phyloP scores from a whole-genome alignment of 2,797 vertebrate genomes.

The Gallinago stenura region DNA sequence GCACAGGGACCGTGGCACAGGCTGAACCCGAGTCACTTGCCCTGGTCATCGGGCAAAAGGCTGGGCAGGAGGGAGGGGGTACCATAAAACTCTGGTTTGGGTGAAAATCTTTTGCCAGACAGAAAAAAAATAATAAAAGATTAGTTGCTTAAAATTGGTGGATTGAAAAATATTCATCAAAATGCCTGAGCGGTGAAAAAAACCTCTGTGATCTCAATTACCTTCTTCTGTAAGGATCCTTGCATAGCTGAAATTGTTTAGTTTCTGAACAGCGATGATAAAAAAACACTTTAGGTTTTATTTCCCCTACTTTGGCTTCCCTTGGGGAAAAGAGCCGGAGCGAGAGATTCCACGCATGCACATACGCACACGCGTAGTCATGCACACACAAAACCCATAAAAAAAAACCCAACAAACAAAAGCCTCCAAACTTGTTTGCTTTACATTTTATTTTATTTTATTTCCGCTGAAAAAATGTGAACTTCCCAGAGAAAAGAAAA shows the following conservation, averaged over 20 bases:
- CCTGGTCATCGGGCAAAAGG: fast-evolving
- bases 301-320: constrained; percentile 28
- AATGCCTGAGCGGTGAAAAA: background rate
- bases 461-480: background rate
- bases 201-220: constrained; percentile 51
- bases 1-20: fast-evolving
- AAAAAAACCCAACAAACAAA: background rate
- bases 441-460: background rate
- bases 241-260: constrained; percentile 55
- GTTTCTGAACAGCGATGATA: constrained; percentile 36
- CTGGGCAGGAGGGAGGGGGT: no score
- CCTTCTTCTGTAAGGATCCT: constrained; percentile 26
- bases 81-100: fast-evolving
- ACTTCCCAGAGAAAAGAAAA: background rate
- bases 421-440: constrained; percentile 10
- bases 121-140: background rate
- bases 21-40: background rate
- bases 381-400: background rate
- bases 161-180: background rate
- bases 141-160: background rate
- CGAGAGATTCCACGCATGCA: constrained; percentile 11
- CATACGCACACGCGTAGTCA: background rate
- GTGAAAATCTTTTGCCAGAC: background rate
- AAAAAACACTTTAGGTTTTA: constrained; percentile 47
- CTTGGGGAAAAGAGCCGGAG: background rate